phyloP scores from a whole-genome alignment of 2,113 vertebrate genomes.

The Aramus guarauna region DNA sequence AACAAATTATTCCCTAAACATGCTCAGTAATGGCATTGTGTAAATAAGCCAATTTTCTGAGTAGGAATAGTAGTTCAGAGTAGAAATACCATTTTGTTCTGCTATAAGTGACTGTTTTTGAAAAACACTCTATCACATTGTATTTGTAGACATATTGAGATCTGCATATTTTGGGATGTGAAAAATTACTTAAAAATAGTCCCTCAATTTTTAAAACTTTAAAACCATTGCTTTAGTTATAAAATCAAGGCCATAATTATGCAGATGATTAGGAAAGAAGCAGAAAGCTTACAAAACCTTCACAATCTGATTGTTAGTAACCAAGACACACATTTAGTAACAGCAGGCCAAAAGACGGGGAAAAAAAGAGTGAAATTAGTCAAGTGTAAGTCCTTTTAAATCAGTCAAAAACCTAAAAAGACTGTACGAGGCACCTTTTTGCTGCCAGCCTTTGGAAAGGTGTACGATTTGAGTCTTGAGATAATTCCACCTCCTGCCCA shows the following conservation, averaged over 20 bases:
- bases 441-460: conserved; percentile 82
- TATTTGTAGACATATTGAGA: background rate
- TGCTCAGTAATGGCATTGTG: background rate
- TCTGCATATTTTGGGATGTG: background rate
- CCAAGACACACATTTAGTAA: conserved; percentile 36
- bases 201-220: background rate
- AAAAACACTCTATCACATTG: background rate
- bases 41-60: background rate
- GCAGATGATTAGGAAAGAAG: background rate
- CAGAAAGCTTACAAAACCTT: background rate
- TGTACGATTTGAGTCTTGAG: conserved; percentile 86
- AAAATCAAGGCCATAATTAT: background rate
- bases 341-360: background rate
- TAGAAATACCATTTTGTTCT: background rate
- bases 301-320: conserved; percentile 42
- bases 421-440: conserved; percentile 84
- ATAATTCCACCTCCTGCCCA: conserved; percentile 82
- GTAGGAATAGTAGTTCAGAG: background rate
- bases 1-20: background rate
- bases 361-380: background rate
- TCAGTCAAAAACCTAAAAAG: conserved; percentile 34
- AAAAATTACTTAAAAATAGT: background rate
- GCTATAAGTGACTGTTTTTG: background rate
- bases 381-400: conserved; percentile 53
- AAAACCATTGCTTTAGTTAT: background rate